Percentiles rank a stretch among this genome's conserved stretches.
These are phyloP conservation scores for Epinephelus cyanopodus DNA, from an alignment of 2,113 vertebrate genomes.

Conservation along the genomic window DNA sequence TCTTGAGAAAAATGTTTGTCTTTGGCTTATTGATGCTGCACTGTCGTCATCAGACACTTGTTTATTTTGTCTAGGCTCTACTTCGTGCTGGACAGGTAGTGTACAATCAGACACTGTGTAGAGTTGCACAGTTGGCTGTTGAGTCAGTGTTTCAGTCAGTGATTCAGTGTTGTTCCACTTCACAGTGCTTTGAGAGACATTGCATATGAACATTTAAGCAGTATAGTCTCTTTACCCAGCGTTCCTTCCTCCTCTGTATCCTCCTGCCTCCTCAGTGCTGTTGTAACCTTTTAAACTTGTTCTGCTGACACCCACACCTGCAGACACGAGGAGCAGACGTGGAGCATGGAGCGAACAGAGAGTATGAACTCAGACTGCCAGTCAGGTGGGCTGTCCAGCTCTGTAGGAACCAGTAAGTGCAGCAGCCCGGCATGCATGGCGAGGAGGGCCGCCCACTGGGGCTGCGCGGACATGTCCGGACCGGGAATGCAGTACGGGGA, in stretches of 20 bases:
- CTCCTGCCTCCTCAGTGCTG: background rate
- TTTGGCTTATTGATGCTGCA: background rate
- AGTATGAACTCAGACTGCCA: conserved; percentile 96
- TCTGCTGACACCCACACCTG: conserved; percentile 30
- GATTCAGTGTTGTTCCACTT: no score
- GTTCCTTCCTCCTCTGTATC: background rate
- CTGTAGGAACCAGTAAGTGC: conserved; percentile 98
- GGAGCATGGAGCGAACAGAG: conserved; percentile 96
- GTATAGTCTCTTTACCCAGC: background rate
- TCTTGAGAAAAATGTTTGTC: background rate
- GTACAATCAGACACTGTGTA: background rate
- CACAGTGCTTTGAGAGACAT: background rate
- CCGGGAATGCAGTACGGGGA: conserved; percentile 90
- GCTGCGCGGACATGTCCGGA: conserved; percentile 85
- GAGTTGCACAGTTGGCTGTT: background rate
- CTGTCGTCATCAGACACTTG: background rate
- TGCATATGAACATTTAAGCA: no score
- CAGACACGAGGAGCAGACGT: conserved; percentile 97
- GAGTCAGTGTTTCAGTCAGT: no score
- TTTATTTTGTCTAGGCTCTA: background rate
- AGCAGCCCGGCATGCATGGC: conserved; percentile 96
- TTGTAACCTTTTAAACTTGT: conserved; percentile 50
- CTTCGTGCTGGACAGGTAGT: background rate
- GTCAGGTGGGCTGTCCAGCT: conserved; percentile 95
- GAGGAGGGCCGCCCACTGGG: conserved; percentile 90